A percentile compares a stretch with the other conserved stretches of the same genome.
Evolutionary conservation across 2,797 vertebrate genomes (phyloP).

Genomic region (Erpetoichthys calabaricus): DNA sequence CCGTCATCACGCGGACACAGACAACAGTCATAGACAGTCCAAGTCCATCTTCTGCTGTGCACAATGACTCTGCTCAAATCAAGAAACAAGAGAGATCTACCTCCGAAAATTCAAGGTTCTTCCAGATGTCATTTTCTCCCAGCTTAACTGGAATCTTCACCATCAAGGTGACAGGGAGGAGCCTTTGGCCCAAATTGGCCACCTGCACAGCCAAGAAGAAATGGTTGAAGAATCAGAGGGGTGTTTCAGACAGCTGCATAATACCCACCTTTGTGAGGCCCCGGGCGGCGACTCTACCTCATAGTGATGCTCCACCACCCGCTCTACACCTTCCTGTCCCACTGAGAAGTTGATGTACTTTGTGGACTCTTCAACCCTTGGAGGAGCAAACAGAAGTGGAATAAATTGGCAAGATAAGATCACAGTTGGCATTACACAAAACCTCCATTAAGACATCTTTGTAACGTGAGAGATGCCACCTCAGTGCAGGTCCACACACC

Average conservation of each 20-base stretch:
- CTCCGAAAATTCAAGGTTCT: conserved; percentile 23
- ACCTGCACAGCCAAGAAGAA: conserved; percentile 39
- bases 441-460: no score
- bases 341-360: conserved; percentile 56
- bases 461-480: background rate
- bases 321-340: conserved; percentile 29
- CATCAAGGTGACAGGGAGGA: conserved; percentile 37
- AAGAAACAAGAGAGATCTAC: conserved; percentile 16
- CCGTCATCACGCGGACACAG: background rate
- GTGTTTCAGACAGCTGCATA: no score
- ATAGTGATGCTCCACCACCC: conserved; percentile 42
- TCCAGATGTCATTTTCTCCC: conserved; percentile 42
- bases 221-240: background rate
- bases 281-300: conserved; percentile 33
- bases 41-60: no score
- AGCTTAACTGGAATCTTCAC: conserved; percentile 55
- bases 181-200: conserved; percentile 35
- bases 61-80: no score
- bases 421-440: no score
- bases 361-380: conserved; percentile 42
- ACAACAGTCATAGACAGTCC: no score
- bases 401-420: no score
- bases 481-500: no score
- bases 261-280: no score
- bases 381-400: background rate